These are phyloP conservation scores for Phaethon lepturus DNA, from an alignment of 2,113 vertebrate species.

Conservation along the genomic window DNA sequence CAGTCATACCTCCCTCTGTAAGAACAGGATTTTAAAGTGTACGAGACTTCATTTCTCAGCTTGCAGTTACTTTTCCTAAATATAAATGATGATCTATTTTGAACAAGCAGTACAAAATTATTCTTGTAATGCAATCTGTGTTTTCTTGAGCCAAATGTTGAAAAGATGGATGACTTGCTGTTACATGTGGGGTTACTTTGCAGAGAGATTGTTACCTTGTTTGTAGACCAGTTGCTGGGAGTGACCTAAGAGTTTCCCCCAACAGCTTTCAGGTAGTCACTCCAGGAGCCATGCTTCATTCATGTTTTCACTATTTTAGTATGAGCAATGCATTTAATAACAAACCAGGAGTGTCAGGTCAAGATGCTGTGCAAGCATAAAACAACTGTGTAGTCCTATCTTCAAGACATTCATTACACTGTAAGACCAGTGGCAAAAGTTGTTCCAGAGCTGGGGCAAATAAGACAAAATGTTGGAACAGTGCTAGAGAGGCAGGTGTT, in stretches of 20 bases:
- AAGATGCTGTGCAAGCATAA: not conserved
- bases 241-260: not conserved
- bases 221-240: not conserved
- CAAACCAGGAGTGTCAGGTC: not conserved
- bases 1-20: not conserved
- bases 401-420: not conserved
- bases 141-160: not conserved
- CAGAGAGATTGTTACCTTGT: not conserved
- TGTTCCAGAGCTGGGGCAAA: not conserved
- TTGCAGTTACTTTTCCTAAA: not conserved
- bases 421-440: not conserved
- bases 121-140: not conserved
- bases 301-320: not conserved
- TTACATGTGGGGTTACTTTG: not conserved
- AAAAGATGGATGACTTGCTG: not conserved
- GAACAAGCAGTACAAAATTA: not conserved
- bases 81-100: not conserved
- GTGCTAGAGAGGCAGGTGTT: not conserved
- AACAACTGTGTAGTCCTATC: rapidly evolving
- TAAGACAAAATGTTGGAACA: not conserved
- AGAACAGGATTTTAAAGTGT: not conserved
- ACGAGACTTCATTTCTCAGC: not conserved
- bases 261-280: not conserved
- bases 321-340: not conserved
- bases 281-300: not conserved